These are phyloP conservation scores for Papilio dardanus DNA, from an alignment of 1,140 invertebrate species.

Conservation along the genomic window DNA sequence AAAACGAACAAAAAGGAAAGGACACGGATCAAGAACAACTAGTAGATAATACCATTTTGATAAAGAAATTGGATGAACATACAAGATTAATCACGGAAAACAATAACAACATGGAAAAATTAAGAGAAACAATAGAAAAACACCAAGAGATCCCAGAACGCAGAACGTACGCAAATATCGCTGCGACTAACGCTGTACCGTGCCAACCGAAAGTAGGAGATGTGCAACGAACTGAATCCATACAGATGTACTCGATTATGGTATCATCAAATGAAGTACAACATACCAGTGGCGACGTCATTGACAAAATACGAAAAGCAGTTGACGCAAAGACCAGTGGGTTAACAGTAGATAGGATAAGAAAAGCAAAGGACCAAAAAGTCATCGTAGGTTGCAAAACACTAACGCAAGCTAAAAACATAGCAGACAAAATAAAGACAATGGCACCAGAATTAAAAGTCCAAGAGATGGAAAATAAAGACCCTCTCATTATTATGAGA, in stretches of 20 bases:
- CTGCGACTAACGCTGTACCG: not conserved
- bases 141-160: not conserved
- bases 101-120: no score
- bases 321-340: conserved; percentile 36
- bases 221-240: not conserved
- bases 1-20: not conserved
- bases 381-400: conserved; percentile 40
- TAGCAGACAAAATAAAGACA: no score
- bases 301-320: conserved; percentile 31
- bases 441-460: not conserved
- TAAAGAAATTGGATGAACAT: not conserved
- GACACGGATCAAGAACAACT: no score
- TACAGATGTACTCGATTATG: not conserved
- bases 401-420: not conserved
- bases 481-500: not conserved
- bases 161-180: conserved; percentile 33
- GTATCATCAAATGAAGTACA: not conserved
- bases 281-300: conserved; percentile 34
- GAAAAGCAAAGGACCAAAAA: conserved; percentile 42
- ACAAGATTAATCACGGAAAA: no score
- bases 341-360: conserved; percentile 32
- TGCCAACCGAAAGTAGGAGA: not conserved
- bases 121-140: not conserved
- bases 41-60: not conserved
- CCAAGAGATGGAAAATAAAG: not conserved